Evolutionary conservation across 2,113 vertebrate species (phyloP).

Genomic region (Ardeotis arabs): DNA sequence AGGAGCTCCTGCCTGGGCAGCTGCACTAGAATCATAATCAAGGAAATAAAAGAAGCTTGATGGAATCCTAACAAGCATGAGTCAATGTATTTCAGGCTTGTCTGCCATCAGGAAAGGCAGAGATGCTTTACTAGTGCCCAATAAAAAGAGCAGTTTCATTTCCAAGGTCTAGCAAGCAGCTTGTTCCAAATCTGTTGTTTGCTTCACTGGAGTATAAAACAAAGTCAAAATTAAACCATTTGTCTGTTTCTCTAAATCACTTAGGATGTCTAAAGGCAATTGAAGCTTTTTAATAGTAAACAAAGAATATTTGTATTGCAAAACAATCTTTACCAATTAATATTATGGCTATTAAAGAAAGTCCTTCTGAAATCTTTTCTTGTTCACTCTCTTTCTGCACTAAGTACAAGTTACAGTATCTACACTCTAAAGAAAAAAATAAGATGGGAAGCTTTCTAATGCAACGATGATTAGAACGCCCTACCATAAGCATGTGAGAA

Average conservation of each 20-base stretch:
- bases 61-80: conserved; percentile 45
- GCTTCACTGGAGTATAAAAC: conserved; percentile 39
- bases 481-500: not conserved
- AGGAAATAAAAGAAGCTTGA: conserved; percentile 53
- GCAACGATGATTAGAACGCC: not conserved
- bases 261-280: conserved; percentile 28
- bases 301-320: not conserved
- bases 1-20: not conserved
- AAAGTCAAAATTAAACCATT: conserved; percentile 47
- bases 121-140: not conserved
- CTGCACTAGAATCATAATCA: conserved; percentile 23
- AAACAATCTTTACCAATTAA: conserved; percentile 14
- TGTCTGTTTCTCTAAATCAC: conserved; percentile 33
- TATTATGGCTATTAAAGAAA: not conserved
- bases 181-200: conserved; percentile 66
- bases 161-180: conserved; percentile 51
- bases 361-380: not conserved
- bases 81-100: conserved; percentile 50
- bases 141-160: conserved; percentile 54
- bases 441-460: not conserved
- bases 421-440: not conserved
- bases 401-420: not conserved
- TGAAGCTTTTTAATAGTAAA: conserved; percentile 16
- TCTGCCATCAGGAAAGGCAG: conserved; percentile 46
- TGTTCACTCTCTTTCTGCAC: not conserved